Evolutionary conservation across 2,113 vertebrate species (phyloP).

Genomic region (Podarcis cretensis): DNA sequence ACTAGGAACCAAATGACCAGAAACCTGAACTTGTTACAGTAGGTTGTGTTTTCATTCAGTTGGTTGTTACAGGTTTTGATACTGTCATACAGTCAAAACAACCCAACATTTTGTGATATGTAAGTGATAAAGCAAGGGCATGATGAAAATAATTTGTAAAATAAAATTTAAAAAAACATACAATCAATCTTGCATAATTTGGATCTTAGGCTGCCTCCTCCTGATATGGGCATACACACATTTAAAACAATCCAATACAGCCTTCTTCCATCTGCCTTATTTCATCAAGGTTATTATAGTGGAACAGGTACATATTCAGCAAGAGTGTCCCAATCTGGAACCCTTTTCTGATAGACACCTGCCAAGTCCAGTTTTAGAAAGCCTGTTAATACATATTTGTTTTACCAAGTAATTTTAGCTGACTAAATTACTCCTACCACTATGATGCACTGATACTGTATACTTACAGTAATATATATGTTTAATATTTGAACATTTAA

Average conservation of each 20-base stretch:
- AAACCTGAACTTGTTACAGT: neutral
- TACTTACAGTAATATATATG: too few species aligned
- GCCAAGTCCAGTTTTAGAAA: neutral
- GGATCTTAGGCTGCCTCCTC: neutral
- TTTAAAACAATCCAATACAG: neutral
- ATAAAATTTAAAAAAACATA: neutral
- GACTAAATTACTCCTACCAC: neutral
- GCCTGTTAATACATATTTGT: neutral
- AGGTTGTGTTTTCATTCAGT: neutral
- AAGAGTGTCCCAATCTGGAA: too few species aligned
- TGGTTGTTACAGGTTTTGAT: neutral
- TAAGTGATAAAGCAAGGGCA: neutral
- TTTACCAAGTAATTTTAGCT: too few species aligned
- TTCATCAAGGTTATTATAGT: neutral
- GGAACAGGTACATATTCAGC: neutral
- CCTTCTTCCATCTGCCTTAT: neutral
- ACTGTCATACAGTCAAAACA: neutral
- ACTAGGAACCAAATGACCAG: neutral
- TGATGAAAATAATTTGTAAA: neutral
- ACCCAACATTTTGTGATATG: neutral
- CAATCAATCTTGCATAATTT: neutral
- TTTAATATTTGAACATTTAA: neutral
- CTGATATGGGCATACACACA: neutral
- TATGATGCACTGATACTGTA: neutral
- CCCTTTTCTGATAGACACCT: neutral